Evolutionary conservation across 2,113 vertebrate genomes (phyloP).

Genomic region (Daubentonia madagascariensis): DNA sequence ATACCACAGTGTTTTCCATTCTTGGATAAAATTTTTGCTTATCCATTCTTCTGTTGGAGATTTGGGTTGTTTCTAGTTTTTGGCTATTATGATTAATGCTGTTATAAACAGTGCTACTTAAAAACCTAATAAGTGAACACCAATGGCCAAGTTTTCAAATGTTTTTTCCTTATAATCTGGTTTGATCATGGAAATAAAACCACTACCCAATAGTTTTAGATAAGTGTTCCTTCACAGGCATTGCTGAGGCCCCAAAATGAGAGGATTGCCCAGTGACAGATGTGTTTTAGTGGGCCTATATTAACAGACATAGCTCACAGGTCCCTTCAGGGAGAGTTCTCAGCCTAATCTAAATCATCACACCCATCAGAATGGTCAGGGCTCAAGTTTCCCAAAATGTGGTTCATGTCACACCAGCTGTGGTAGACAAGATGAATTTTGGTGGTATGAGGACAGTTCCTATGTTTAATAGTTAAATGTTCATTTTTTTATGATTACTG

Average conservation of each 20-base stretch:
- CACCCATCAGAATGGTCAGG: neutral
- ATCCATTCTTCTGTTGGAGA: neutral
- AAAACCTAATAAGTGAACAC: neutral
- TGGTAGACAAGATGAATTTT: neutral
- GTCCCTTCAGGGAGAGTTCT: neutral
- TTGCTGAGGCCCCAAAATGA: neutral
- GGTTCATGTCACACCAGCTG: neutral
- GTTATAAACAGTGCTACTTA: neutral
- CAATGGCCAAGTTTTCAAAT: neutral
- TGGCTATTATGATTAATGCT: slow-evolving; percentile 3
- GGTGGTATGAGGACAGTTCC: neutral
- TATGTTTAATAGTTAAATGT: neutral
- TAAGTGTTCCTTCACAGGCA: neutral
- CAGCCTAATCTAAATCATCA: neutral
- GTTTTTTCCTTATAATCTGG: neutral
- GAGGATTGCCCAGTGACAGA: neutral
- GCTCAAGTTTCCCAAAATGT: neutral
- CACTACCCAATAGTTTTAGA: neutral
- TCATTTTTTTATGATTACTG: neutral
- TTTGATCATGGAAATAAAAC: slow-evolving; percentile 15
- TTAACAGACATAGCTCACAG: neutral
- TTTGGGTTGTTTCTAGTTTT: slow-evolving; percentile 1
- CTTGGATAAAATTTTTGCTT: slow-evolving; percentile 1
- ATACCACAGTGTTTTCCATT: neutral
- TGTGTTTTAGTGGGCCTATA: neutral